These are phyloP conservation scores for Charina bottae DNA, from an alignment of 2,113 vertebrate genomes.

Conservation along the genomic window DNA sequence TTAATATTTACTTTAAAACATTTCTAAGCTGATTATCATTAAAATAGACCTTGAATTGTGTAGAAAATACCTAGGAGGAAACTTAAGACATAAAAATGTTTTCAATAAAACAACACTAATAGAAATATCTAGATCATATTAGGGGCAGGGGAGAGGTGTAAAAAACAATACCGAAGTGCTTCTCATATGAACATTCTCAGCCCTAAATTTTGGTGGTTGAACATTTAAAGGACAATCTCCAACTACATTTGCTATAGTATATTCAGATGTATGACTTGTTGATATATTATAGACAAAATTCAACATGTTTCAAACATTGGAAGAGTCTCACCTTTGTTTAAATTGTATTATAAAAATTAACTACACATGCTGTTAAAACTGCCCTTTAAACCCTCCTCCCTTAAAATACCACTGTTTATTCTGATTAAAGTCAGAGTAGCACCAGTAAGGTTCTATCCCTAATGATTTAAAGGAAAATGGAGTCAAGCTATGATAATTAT, in stretches of 20 bases:
- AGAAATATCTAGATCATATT: not conserved
- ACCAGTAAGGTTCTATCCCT: not conserved
- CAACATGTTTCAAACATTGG: not conserved
- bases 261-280: not conserved
- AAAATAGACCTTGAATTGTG: not conserved
- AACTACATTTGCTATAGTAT: not conserved
- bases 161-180: not conserved
- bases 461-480: not conserved
- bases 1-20: not conserved
- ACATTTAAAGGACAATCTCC: not conserved
- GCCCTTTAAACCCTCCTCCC: not conserved
- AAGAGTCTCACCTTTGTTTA: not conserved
- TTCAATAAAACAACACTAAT: not conserved
- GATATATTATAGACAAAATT: not conserved
- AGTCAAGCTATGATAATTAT: not conserved
- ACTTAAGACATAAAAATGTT: not conserved
- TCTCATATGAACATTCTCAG: not conserved
- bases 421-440: constrained; percentile 6
- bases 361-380: not conserved
- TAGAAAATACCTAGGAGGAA: not conserved
- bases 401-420: not conserved
- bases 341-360: not conserved
- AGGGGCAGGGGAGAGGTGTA: not conserved
- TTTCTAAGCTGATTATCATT: not conserved
- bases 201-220: not conserved